Evolutionary conservation across 2,797 vertebrate species (phyloP), one percentile per base, ranked within the genome.

Genomic region (Fistularia tabacaria): DNA sequence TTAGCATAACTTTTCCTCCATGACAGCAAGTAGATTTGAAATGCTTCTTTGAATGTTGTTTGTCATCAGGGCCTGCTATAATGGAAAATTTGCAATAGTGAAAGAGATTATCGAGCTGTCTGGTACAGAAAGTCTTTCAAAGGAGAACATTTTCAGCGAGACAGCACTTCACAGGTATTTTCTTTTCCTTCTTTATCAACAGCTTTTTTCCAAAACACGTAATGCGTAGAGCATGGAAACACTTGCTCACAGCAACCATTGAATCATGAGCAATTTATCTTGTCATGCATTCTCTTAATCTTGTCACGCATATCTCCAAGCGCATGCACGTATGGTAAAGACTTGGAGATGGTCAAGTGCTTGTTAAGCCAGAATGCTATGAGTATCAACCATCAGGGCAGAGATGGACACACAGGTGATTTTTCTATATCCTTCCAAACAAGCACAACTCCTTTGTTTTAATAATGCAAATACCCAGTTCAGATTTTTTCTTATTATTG

Each of bases 71-170:
- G 95, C 95, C 3, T 97, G 94, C 51, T 98, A 98, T 77, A 96
- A 90, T 3, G 95, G 95, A 0, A 95, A 94, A 76, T 91, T 91
- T 64, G 92, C 93, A 43, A 90, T 90, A 0, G 93, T 88, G 54
- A 96, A 93, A 76, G 94, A 94, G 83, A 87, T 99, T 0, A 79
- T 98, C 40, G 91, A 94, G 71, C 77, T 93, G 42, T 92, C 94
- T 0, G 94, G 95, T 57, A 88, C 91, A 38, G 97, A 99, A 59
- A 98, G 96, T 51, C 87, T 98, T 69, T 82, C 89, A n/a, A 98
- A 98, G 64, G 97, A 98, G 80, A 98, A 98, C 41, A 98, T 98
- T 71, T 98, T 98, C 88, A 99, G 96, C 38, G 95, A 99, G 86
- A 97, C 95, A 0, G 92, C 90, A 39, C 94, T 98, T 84, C 95